A percentile compares a stretch with the other conserved stretches of the same genome.
Conservation (phyloP, 2,113 vertebrate species). For the Sporophila hypoxantha region DNA sequence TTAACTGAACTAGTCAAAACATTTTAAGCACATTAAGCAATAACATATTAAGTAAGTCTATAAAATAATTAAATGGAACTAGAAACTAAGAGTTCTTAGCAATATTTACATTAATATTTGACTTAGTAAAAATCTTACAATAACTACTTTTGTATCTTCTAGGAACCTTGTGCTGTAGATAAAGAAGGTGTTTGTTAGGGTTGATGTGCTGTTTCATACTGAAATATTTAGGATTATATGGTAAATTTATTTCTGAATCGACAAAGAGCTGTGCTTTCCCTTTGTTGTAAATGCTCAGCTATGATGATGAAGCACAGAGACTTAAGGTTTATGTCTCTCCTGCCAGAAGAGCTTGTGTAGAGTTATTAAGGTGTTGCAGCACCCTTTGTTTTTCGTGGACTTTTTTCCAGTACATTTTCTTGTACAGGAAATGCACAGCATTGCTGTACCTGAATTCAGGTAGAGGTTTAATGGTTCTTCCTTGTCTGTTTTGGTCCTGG, state of each 20-base stretch:
- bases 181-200: background rate
- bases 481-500: background rate
- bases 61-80: slow-evolving; percentile 46
- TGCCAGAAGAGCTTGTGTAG: background rate
- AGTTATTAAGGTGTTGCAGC: background rate
- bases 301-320: background rate
- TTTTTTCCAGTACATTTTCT: background rate
- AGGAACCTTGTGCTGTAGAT: background rate
- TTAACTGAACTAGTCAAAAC: slow-evolving; percentile 58
- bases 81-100: slow-evolving; percentile 26
- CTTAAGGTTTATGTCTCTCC: background rate
- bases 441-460: background rate
- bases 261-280: background rate
- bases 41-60: slow-evolving; percentile 52
- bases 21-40: slow-evolving; percentile 46
- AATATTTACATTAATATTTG: slow-evolving; percentile 54
- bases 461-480: background rate
- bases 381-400: background rate
- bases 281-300: background rate
- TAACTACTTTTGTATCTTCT: background rate
- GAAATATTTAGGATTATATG: background rate
- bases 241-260: background rate
- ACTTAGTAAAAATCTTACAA: background rate
- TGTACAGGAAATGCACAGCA: background rate
- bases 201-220: background rate